These are phyloP conservation scores for Lottia gigantea DNA, from an alignment of 2,888 invertebrate genomes.

Conservation along the genomic window DNA sequence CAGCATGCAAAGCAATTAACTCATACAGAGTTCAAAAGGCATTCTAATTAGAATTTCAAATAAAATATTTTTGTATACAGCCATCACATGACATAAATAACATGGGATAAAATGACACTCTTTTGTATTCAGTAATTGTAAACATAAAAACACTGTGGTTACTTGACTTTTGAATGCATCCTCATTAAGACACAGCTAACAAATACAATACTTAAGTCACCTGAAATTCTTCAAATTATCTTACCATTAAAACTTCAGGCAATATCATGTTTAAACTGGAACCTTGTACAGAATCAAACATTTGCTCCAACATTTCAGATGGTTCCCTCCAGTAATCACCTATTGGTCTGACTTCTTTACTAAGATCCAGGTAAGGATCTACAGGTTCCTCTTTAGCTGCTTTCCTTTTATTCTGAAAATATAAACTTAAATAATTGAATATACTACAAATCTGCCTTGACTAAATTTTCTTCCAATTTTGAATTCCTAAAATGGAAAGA, in stretches of 20 bases:
- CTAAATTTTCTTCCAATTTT: too few species aligned
- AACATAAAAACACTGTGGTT: too few species aligned
- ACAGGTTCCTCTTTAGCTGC: constrained; percentile 37
- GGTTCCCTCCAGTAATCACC: constrained; percentile 66
- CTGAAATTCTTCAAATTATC: neutral
- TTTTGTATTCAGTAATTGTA: too few species aligned
- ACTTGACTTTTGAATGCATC: too few species aligned
- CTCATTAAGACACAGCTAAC: neutral
- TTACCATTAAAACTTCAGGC: constrained; percentile 69
- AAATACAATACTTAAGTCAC: neutral
- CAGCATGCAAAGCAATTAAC: too few species aligned
- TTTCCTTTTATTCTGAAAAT: constrained; percentile 24
- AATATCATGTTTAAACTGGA: constrained; percentile 67
- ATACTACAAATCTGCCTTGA: too few species aligned
- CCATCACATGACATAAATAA: too few species aligned
- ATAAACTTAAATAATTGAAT: neutral
- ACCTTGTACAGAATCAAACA: constrained; percentile 67
- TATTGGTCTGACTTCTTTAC: constrained; percentile 65
- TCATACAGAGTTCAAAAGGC: too few species aligned
- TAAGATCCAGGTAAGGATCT: constrained; percentile 67
- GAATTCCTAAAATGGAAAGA: too few species aligned
- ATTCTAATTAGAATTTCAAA: too few species aligned
- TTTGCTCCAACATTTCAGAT: constrained; percentile 65
- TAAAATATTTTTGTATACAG: too few species aligned
- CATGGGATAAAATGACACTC: too few species aligned